Percentiles rank a stretch among this genome's conserved stretches.
Conservation (phyloP, 2,113 vertebrate species). For the Notarius lentiginosus region DNA sequence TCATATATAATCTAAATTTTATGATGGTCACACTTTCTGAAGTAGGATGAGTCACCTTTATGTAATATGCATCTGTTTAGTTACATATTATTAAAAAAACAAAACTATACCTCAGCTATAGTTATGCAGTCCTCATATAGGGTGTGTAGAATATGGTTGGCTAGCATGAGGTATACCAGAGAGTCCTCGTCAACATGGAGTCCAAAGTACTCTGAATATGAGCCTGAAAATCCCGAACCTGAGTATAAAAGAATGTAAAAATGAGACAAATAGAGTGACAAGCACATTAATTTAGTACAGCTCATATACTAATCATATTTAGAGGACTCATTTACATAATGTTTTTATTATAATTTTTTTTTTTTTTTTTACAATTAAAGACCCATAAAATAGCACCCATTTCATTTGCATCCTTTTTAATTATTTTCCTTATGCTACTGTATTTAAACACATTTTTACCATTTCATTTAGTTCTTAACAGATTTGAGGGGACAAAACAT, state of each 20-base stretch:
- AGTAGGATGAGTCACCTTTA: too few species aligned
- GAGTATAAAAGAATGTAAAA: conserved; percentile 43
- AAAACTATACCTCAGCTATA: conserved; percentile 86
- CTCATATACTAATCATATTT: not conserved
- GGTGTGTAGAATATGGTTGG: conserved; percentile 87
- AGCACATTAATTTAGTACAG: not conserved
- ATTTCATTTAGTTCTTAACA: not conserved
- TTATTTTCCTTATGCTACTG: not conserved
- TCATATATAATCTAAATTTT: not conserved
- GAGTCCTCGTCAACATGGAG: conserved; percentile 96
- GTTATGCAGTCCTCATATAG: conserved; percentile 91
- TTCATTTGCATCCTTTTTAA: not conserved
- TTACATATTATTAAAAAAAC: not conserved
- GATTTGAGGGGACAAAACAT: not conserved
- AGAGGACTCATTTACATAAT: not conserved
- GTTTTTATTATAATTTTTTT: too few species aligned
- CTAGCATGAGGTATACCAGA: conserved; percentile 89
- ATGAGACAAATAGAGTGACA: conserved; percentile 20
- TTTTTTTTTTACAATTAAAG: not conserved
- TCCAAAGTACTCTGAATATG: conserved; percentile 96
- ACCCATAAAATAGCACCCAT: not conserved
- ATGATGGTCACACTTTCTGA: not conserved
- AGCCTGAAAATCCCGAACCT: conserved; percentile 87
- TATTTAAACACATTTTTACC: not conserved
- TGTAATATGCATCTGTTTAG: not conserved